phyloP scores from a whole-genome alignment of 2,113 vertebrate genomes.

The Boulengeromyrus knoepffleri region DNA sequence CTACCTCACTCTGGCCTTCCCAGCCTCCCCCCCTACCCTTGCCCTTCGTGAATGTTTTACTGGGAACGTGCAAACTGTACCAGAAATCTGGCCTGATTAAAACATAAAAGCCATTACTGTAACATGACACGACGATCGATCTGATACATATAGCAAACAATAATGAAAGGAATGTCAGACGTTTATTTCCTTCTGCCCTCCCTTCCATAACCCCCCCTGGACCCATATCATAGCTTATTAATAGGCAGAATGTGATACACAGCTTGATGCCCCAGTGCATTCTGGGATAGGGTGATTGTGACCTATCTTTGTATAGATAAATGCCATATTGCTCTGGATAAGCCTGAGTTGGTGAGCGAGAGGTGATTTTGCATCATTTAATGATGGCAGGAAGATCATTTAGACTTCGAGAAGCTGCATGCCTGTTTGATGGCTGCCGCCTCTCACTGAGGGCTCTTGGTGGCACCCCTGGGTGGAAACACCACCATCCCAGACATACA shows the following conservation, averaged over 20 bases:
- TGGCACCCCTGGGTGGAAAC: neutral
- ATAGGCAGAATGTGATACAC: neutral
- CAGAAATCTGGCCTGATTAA: neutral
- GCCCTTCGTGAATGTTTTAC: neutral
- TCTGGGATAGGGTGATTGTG: neutral
- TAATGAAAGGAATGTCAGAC: neutral
- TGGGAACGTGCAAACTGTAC: neutral
- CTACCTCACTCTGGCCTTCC: neutral
- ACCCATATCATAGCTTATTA: neutral
- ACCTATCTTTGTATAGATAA: neutral
- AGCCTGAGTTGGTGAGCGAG: neutral
- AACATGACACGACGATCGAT: neutral
- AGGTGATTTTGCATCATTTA: neutral
- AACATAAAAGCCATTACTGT: neutral
- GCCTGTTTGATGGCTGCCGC: neutral
- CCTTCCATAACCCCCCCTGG: neutral
- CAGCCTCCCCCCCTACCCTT: neutral
- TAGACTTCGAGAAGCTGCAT: neutral
- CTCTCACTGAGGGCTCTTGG: neutral
- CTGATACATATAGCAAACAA: neutral
- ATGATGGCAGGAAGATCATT: neutral
- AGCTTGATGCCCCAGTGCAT: neutral
- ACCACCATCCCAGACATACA: neutral
- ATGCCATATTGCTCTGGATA: neutral
- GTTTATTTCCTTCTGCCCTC: neutral